Conservation (phyloP, 2,888 invertebrate species). For the Ernsta delagoae region DNA sequence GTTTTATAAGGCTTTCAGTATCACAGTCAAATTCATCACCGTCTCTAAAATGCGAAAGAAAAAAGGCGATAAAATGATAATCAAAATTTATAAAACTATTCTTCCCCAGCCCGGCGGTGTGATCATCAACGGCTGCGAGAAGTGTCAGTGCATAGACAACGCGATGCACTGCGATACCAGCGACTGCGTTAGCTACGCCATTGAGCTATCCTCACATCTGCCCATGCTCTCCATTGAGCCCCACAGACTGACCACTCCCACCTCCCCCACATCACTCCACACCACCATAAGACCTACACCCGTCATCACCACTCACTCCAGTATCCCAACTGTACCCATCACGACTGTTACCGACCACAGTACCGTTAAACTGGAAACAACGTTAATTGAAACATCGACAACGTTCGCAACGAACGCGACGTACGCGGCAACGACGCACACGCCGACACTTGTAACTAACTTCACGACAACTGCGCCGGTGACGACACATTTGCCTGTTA, state of each 20-base stretch:
- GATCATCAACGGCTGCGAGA: constrained; percentile 86
- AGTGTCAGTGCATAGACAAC: constrained; percentile 93
- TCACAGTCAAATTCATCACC: too few species aligned
- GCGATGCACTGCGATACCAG: constrained; percentile 87
- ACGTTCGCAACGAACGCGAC: constrained; percentile 12
- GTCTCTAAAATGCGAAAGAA: too few species aligned
- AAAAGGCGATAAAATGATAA: too few species aligned
- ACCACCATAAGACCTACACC: constrained; percentile 18
- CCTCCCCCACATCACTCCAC: neutral
- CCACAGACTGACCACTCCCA: constrained; percentile 10
- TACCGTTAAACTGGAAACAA: neutral
- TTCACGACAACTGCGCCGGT: constrained; percentile 22
- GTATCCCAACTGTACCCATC: neutral
- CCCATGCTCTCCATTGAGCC: constrained; percentile 25
- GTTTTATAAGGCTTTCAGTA: too few species aligned
- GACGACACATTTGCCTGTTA: constrained; percentile 39
- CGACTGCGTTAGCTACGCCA: constrained; percentile 66
- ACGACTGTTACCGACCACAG: neutral
- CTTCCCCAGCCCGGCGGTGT: constrained; percentile 87
- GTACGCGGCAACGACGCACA: neutral
- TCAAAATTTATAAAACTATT: neutral
- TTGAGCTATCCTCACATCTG: constrained; percentile 16
- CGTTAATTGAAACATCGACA: neutral
- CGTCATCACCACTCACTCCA: constrained; percentile 8
- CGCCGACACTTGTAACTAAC: neutral